Base-by-base conservation (phyloP, 1,140 invertebrate species). In the Aradophagus sp. region DNA sequence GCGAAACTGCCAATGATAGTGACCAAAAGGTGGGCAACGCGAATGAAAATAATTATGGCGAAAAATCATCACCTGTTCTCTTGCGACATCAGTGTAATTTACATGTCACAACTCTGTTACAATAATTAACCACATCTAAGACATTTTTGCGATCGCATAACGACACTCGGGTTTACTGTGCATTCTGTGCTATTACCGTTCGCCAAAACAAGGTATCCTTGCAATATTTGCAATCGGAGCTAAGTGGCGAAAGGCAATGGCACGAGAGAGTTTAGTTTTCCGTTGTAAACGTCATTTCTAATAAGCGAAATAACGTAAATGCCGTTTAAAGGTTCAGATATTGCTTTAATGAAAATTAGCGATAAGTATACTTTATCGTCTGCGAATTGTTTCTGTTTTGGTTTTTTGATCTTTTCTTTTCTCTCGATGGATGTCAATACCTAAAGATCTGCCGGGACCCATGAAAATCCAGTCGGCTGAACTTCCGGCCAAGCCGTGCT, bases 401-500 rank as follows among this genome's bases (percentile, higher is more conserved):
- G 5, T 31, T 11, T 6, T 6, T 31, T 11, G 5, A 31, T 11
- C 29, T 10, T 35, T 19, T 35, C 11, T 26, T 5, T 45, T 11
- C n/a, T 31, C 29, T 11, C n/a, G n/a, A 31, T 31, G 4, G 5
- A 10, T 11, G n/a, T 31, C 2, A 13, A 65, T 75, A 87, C 84
- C 86, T 31, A 87, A 56, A 32, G 82, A 80, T 55, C 85, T 83
- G 55, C 87, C 82, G 3, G 89, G 89, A 2, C 87, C 85, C 75
- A 87, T 86, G 11, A 88, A 78, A 10, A 91, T 82, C 82, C 85
- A 92, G 68, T 89, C 86, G 0, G 86, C 84, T 0, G 89, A 88
- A 29, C 88, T 88, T 3, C 83, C 84, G 12, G 89, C 79, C 1
- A 92, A 77, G 6, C 91, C 91, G 70, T 93, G 91, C 82, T 91